These are phyloP conservation scores for Apis mellifera DNA, from an alignment of 1,140 invertebrate genomes.

Conservation along the genomic window DNA sequence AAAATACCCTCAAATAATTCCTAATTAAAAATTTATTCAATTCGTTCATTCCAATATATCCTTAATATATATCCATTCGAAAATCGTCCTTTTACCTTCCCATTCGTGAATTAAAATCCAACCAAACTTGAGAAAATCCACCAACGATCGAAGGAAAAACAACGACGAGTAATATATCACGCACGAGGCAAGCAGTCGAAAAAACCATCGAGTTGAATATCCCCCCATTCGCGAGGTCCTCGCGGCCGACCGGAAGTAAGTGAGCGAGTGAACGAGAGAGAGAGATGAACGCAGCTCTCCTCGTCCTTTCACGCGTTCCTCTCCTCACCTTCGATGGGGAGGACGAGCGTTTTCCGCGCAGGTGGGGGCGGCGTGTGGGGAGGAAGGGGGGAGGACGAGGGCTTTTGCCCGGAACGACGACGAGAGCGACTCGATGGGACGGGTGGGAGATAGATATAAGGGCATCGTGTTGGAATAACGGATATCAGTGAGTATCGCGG, in stretches of 20 bases:
- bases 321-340: conserved; percentile 19
- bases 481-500: conserved; percentile 78
- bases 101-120: too few relatives aligned
- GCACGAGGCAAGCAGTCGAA: too few relatives aligned
- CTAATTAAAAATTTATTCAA: too few relatives aligned
- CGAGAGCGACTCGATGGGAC: conserved; percentile 18
- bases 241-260: conserved; percentile 22
- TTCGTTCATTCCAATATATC: too few relatives aligned
- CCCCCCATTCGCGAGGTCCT: not conserved
- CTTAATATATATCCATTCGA: too few relatives aligned
- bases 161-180: too few relatives aligned
- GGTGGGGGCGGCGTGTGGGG: not conserved
- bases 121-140: not conserved
- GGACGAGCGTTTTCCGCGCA: not conserved
- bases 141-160: too few relatives aligned
- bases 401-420: conserved; percentile 67
- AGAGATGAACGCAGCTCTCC: too few relatives aligned
- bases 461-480: conserved; percentile 78
- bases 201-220: too few relatives aligned
- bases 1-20: too few relatives aligned
- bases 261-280: too few relatives aligned
- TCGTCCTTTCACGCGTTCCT: conserved; percentile 24
- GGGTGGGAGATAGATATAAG: conserved; percentile 81
- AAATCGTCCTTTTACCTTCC: too few relatives aligned
- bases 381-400: conserved; percentile 21